Percentiles rank a stretch among this genome's conserved stretches.
These are phyloP conservation scores for Callyntrura guangdongensis DNA, from an alignment of 2,888 invertebrate species.

Conservation along the genomic window DNA sequence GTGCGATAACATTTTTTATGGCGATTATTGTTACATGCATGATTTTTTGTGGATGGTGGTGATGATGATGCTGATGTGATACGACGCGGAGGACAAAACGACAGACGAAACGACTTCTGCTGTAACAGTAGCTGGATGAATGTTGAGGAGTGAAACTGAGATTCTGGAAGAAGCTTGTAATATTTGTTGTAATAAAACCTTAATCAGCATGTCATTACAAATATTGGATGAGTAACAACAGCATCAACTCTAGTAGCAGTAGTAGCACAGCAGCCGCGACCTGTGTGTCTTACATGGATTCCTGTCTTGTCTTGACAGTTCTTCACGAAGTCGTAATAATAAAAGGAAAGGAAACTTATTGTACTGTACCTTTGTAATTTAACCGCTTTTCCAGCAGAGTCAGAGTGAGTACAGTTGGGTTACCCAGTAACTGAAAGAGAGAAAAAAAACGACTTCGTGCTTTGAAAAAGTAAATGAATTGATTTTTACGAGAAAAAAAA, in stretches of 20 bases:
- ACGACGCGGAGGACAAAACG: conserved; percentile 59
- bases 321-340: conserved; percentile 27
- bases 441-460: conserved; percentile 26
- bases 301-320: conserved; percentile 34
- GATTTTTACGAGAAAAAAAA: conserved; percentile 36
- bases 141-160: conserved; percentile 44
- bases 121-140: conserved; percentile 61
- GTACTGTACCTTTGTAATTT: neutral
- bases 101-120: conserved; percentile 45
- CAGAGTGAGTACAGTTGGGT: neutral
- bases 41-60: conserved; percentile 32
- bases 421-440: neutral
- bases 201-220: conserved; percentile 51
- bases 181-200: conserved; percentile 60
- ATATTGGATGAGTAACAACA: conserved; percentile 51
- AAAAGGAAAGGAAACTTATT: conserved; percentile 17
- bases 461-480: neutral
- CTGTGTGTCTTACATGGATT: conserved; percentile 19
- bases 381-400: conserved; percentile 15
- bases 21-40: conserved; percentile 17
- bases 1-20: conserved; percentile 29
- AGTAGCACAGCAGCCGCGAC: neutral
- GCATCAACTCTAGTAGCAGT: neutral
- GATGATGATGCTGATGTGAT: conserved; percentile 40
- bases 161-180: conserved; percentile 35